Evolutionary conservation across 1,140 invertebrate species (phyloP).

Genomic region (Drosophila kurseongensis): DNA sequence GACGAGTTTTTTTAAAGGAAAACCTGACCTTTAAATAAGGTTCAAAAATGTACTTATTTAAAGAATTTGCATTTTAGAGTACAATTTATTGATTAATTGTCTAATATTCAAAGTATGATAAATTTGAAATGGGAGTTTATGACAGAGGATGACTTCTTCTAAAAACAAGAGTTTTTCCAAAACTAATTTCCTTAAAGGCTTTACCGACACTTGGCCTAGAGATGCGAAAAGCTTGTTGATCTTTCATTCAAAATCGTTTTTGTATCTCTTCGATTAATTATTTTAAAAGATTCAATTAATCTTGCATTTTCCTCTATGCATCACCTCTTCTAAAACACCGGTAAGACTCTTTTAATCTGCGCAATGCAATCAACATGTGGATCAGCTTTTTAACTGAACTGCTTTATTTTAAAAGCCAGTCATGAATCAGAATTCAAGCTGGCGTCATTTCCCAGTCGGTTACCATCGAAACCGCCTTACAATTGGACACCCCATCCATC

Average conservation of each 20-base stretch:
- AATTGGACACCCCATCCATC: constrained; percentile 55
- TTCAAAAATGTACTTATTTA: too few relatives aligned
- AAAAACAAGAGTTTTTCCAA: too few relatives aligned
- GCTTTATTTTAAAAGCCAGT: constrained; percentile 5
- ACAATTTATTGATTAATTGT: too few relatives aligned
- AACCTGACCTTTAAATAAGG: background rate
- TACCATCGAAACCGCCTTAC: constrained; percentile 36
- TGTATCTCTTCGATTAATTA: background rate
- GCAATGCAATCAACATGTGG: constrained; percentile 11
- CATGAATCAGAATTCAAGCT: constrained; percentile 27
- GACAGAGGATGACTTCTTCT: too few relatives aligned
- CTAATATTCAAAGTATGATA: too few relatives aligned
- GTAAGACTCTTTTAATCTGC: background rate
- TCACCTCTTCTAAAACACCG: background rate
- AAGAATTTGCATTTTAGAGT: too few relatives aligned
- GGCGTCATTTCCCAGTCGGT: constrained; percentile 42
- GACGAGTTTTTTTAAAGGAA: background rate
- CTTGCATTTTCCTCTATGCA: background rate
- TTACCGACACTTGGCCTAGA: too few relatives aligned
- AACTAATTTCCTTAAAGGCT: too few relatives aligned
- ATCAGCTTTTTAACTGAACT: constrained; percentile 9
- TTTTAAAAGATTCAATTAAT: background rate
- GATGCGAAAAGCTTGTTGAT: background rate
- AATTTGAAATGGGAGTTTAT: too few relatives aligned
- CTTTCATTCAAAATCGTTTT: too few relatives aligned